A percentile compares a stretch with the other conserved stretches of the same genome.
Evolutionary conservation across 1,140 invertebrate species (phyloP).

Genomic region (Sitophilus oryzae): DNA sequence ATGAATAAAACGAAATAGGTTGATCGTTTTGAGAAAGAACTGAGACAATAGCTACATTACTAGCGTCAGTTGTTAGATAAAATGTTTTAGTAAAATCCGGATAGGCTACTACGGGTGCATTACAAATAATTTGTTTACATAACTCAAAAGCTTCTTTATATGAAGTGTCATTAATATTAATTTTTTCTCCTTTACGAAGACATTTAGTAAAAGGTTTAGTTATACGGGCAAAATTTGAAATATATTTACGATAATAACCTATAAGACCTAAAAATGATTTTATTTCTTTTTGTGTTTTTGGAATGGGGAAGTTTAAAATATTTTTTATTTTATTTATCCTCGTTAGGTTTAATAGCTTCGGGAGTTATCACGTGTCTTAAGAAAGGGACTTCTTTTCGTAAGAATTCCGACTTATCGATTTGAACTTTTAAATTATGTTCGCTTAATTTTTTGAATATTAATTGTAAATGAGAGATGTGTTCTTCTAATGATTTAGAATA

Average conservation of each 20-base stretch:
- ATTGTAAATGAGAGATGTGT: conserved; percentile 4
- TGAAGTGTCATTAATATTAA: conserved; percentile 1
- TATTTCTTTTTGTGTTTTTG: conserved; percentile 5
- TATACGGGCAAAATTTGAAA: conserved; percentile 3
- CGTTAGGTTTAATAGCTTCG: conserved; percentile 28
- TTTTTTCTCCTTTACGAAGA: conserved; percentile 12
- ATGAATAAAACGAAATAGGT: no score
- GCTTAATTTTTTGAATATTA: background rate
- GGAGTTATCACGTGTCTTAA: conserved; percentile 27
- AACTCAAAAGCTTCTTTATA: conserved; percentile 13
- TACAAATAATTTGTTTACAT: no score
- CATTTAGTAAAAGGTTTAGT: conserved; percentile 8
- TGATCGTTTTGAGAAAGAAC: no score
- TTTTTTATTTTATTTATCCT: conserved; percentile 24
- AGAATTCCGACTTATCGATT: conserved; percentile 9
- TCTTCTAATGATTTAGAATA: conserved; percentile 5
- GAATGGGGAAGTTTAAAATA: conserved; percentile 1
- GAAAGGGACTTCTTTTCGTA: conserved; percentile 23
- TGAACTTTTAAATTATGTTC: background rate
- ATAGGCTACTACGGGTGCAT: no score
- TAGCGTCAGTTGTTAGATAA: no score
- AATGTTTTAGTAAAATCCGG: conserved; percentile 6
- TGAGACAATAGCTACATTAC: no score
- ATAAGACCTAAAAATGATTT: no score
- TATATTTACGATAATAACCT: conserved; percentile 3